Evolutionary conservation across 2,888 invertebrate species (phyloP), one percentile per base, ranked within the genome.

Genomic region (Caenorhabditis doughertyi): DNA sequence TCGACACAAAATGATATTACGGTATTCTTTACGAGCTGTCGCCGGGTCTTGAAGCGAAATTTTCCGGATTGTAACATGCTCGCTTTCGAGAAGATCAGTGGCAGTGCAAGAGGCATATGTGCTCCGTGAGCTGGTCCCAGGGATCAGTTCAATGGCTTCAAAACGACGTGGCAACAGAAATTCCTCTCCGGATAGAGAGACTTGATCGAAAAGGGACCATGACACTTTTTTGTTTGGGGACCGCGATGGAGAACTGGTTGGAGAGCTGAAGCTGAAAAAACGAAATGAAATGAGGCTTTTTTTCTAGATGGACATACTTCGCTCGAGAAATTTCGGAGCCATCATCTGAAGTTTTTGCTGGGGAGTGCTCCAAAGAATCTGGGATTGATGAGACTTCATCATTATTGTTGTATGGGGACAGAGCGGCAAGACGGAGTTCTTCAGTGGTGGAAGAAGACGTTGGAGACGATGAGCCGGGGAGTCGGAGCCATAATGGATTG

Each of bases 211-310:
- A 4, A 83, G 67, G 0, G 83, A 79, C 83, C 83, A 83, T 2
- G 83, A 83, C 7, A 83, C 83, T 23, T 83, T 83, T 51, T 83
- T 83, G 39, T 60, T 68, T 9, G 83, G 81, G 13, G 81, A 82
- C 0, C 77, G 51, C 3, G 71, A 65, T 13, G 81, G 81, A 1
- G 80, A 80, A 39, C 65, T 72, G 9, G 79, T 65, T 8, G 79
- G 79, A 0, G 80, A 80, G 55, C 73, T 80, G 65, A 79, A 70
- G 39, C 79, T 79, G 29, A 55, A 79, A 42, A 60, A 13, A 3
- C 16, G 42, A 42, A 42, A 35, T 35, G 5, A 35, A 9, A 35
- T n/a, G 9, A 35, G 9, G 35, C 35, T 35, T 9, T 9, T 9
- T 9, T 16, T 8, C 3, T 13, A 42, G 8, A 42, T 9, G 8